Conservation (phyloP, 2,113 vertebrate species). For the Acanthochromis polyacanthus region DNA sequence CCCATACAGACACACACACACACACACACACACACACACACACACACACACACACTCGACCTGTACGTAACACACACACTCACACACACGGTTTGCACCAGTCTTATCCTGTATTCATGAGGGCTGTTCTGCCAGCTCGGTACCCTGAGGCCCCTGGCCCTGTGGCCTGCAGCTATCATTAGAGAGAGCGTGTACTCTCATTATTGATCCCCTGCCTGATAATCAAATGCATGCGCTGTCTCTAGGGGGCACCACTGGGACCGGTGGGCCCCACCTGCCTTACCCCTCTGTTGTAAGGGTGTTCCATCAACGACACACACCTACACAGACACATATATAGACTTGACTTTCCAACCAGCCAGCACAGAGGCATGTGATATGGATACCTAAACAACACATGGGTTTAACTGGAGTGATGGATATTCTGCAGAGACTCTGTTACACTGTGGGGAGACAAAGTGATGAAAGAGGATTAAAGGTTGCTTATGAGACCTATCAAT, state of each 20-base stretch:
- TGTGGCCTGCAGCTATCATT: slow-evolving; percentile 88
- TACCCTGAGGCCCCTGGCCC: slow-evolving; percentile 82
- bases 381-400: slow-evolving; percentile 39
- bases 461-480: slow-evolving; percentile 36
- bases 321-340: not conserved
- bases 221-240: slow-evolving; percentile 77
- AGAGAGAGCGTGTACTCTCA: slow-evolving; percentile 83
- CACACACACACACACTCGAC: slow-evolving; percentile 40
- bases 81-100: slow-evolving; percentile 42
- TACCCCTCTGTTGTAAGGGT: slow-evolving; percentile 56
- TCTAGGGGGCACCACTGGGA: slow-evolving; percentile 77
- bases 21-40: slow-evolving; percentile 18
- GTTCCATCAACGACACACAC: slow-evolving; percentile 67
- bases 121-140: slow-evolving; percentile 72
- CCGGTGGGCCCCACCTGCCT: slow-evolving; percentile 69
- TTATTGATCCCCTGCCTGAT: slow-evolving; percentile 85
- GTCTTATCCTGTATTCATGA: slow-evolving; percentile 82
- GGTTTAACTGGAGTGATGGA: slow-evolving; percentile 14
- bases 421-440: slow-evolving; percentile 16
- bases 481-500: slow-evolving; percentile 17
- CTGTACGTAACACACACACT: slow-evolving; percentile 19
- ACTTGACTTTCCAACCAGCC: slow-evolving; percentile 13
- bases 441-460: slow-evolving; percentile 18
- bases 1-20: slow-evolving; percentile 46
- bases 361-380: slow-evolving; percentile 32